Percentiles rank a stretch among this genome's conserved stretches.
phyloP scores from a whole-genome alignment of 2,888 invertebrate species.

The Stratiomys singularior region DNA sequence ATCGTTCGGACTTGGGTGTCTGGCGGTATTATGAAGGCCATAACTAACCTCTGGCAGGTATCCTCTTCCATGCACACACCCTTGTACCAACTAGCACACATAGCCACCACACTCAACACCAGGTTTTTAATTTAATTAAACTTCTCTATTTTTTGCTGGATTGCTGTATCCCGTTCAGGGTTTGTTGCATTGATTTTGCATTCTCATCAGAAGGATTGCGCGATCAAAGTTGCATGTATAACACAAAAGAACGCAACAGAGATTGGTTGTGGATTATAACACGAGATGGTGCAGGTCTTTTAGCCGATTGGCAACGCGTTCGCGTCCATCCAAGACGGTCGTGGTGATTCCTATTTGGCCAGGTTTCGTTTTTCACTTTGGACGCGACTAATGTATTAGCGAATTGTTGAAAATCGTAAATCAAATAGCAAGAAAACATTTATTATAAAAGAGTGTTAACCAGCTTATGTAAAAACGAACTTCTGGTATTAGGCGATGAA shows the following conservation, averaged over 20 bases:
- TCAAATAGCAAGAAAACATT: slow-evolving; percentile 55
- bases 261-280: background rate
- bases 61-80: slow-evolving; percentile 20
- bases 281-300: background rate
- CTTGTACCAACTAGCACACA: background rate
- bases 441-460: slow-evolving; percentile 49
- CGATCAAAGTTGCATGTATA: background rate
- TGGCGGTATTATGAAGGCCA: slow-evolving; percentile 36
- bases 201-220: background rate
- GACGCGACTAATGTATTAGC: slow-evolving; percentile 30
- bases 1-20: slow-evolving; percentile 24
- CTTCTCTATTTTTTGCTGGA: slow-evolving; percentile 10
- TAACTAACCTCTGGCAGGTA: slow-evolving; percentile 31
- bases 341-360: slow-evolving; percentile 23
- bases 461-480: background rate
- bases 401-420: slow-evolving; percentile 54
- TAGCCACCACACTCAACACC: background rate
- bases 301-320: background rate
- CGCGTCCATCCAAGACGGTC: background rate
- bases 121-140: slow-evolving; percentile 43
- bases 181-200: slow-evolving; percentile 10
- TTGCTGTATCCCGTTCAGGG: background rate
- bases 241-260: background rate
- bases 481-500: background rate
- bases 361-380: slow-evolving; percentile 17